A percentile compares a stretch with the other conserved stretches of the same genome.
phyloP scores from a whole-genome alignment of 2,113 vertebrate species.

The Alligator mississippiensis region DNA sequence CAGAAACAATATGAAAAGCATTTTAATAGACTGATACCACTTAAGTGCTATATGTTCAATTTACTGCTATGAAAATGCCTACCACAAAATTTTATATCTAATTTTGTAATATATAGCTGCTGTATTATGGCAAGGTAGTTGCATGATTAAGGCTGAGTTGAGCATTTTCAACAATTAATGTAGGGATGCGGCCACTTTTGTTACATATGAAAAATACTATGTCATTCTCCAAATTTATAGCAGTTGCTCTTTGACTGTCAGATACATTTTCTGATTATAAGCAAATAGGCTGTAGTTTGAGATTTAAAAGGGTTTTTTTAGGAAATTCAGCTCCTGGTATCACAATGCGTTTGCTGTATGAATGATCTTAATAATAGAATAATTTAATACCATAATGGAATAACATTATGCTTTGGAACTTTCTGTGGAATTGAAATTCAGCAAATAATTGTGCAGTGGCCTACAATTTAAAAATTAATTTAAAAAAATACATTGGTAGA shows the following conservation, averaged over 20 bases:
- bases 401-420: background rate
- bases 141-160: background rate
- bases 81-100: background rate
- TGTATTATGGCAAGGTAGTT: background rate
- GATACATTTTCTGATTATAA: background rate
- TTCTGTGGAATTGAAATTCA: background rate
- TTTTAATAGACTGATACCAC: background rate
- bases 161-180: background rate
- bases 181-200: background rate
- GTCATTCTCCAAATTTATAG: background rate
- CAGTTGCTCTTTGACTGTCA: background rate
- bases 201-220: background rate
- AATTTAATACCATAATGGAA: background rate
- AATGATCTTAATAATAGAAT: background rate
- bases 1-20: background rate
- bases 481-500: background rate
- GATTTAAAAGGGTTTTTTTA: background rate
- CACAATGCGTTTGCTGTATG: background rate
- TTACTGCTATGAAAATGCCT: background rate
- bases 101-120: background rate
- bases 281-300: background rate
- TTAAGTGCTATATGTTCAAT: background rate
- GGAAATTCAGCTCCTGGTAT: background rate
- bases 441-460: background rate
- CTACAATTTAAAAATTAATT: background rate